Percentiles rank a stretch among this genome's conserved stretches.
Conservation (phyloP, 2,113 vertebrate genomes). For the Thalassarche chlororhynchos region DNA sequence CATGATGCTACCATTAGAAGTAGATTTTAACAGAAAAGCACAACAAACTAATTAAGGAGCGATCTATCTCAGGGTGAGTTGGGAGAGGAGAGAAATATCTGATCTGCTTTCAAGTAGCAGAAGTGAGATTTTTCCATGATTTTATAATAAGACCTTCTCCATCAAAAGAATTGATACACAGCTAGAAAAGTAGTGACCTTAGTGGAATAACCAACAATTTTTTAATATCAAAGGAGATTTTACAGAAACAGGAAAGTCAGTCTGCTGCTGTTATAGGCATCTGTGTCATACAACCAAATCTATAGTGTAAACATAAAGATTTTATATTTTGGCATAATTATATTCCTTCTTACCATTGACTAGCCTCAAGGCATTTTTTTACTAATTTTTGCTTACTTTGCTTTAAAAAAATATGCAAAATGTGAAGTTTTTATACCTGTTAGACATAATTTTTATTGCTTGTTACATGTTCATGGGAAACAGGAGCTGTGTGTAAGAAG, state of each 20-base stretch:
- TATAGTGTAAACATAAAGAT: neutral
- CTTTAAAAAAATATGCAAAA: neutral
- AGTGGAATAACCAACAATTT: neutral
- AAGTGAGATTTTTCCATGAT: neutral
- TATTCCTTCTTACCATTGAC: neutral
- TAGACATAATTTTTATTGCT: neutral
- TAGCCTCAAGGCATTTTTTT: neutral
- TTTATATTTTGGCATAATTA: neutral
- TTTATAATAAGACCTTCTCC: neutral
- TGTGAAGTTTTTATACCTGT: neutral
- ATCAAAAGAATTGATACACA: neutral
- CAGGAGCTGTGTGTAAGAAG: neutral
- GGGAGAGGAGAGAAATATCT: neutral
- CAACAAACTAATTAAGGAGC: neutral
- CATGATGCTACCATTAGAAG: neutral
- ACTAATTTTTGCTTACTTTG: neutral
- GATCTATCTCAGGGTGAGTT: neutral
- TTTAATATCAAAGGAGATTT: neutral
- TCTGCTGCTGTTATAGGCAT: neutral
- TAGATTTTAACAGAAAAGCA: neutral
- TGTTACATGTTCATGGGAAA: neutral
- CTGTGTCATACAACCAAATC: neutral
- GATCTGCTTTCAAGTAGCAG: neutral
- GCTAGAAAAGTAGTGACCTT: neutral
- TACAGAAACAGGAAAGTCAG: neutral